Base-by-base conservation (phyloP, 2,888 invertebrate genomes). In the Norana najaformis region DNA sequence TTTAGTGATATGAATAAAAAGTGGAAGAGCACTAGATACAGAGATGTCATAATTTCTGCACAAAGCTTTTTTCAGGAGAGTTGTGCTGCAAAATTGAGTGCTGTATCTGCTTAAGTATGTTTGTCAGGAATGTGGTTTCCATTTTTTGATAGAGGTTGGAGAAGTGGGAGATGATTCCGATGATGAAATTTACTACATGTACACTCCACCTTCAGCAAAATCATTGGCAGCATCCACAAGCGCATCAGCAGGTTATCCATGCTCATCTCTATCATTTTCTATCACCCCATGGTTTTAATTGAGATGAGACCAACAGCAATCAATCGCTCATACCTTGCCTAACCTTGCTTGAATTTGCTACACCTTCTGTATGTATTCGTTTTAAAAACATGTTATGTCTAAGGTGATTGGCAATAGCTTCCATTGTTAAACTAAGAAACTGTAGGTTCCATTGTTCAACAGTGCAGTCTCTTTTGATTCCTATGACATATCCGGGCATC, bases 131-230 rank as follows among this genome's bases (percentile, higher is more conserved):
- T 53, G 53, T 69, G 69, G n/a, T 69, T 69, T n/a, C n/a, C n/a
- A 36, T 85, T 2, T 8, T 36, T 85, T 85, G 37, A 16, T 23
- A 36, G 85, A 85, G 34, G 85, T 35, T 36, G 85, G 85, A 85
- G 85, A 37, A 85, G 85, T 37, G 20, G 85, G 23, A 85, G 85
- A 85, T 13, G 85, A 85, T 6, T 34, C 14, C 8, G 85, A 85
- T 85, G 85, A 85, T 85, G 85, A 85, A 85, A 85, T 85, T 14
- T 85, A 85, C 85, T 85, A 85, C 23, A 85, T 85, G 85, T 85
- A 85, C 37, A 37, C 37, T 69, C 69, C 69, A 69, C 69, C 69
- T 69, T 3, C 69, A 69, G n/a, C 69, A n/a, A 69, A 69, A 53
- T 53, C 23, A 53, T 16, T 23, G 11, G 69, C n/a, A n/a, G 69